Conservation (phyloP, 2,797 vertebrate species). For the Podarcis siculus region DNA sequence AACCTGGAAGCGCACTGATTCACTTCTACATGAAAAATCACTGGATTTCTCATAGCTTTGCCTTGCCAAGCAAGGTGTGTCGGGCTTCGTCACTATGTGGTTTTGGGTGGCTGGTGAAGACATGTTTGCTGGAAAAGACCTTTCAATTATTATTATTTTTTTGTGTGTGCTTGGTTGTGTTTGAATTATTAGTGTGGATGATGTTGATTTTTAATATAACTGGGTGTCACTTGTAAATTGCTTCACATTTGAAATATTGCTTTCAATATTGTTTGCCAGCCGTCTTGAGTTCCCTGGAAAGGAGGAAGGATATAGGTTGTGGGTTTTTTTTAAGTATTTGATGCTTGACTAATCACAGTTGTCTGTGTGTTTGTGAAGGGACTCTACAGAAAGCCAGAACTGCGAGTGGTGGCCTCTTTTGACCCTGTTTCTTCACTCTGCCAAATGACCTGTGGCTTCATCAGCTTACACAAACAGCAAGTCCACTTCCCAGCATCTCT, state of each 20-base stretch:
- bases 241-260: neutral
- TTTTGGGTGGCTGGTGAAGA: neutral
- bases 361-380: neutral
- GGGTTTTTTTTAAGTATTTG: neutral
- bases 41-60: neutral
- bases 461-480: neutral
- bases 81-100: neutral
- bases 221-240: neutral
- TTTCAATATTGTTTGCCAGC: neutral
- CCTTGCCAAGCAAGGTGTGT: neutral
- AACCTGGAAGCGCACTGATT: neutral
- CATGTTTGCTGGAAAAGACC: too few species aligned
- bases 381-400: neutral
- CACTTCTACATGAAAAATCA: neutral
- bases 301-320: neutral
- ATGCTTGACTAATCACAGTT: neutral
- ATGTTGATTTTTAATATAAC: neutral
- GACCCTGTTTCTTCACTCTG: neutral
- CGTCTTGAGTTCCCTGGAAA: neutral
- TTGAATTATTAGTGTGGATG: neutral
- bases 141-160: neutral
- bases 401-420: neutral
- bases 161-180: neutral
- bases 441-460: neutral
- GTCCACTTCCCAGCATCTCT: neutral